Evolutionary conservation across 2,888 invertebrate species (phyloP).

Genomic region (Anorthoa munda): DNA sequence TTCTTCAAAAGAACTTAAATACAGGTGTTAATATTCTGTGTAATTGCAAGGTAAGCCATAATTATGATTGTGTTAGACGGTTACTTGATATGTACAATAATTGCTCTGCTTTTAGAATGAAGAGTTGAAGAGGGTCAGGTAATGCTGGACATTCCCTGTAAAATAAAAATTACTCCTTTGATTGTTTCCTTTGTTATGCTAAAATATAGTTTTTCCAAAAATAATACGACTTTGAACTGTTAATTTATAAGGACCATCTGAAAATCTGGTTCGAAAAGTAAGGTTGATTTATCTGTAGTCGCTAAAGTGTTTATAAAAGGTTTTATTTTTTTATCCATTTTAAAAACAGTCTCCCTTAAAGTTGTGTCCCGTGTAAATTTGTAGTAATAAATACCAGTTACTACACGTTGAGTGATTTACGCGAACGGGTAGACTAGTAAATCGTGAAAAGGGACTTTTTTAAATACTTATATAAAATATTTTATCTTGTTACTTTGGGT

Average conservation of each 20-base stretch:
- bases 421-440: constrained; percentile 18
- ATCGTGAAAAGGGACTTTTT: constrained; percentile 32
- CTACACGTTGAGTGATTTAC: constrained; percentile 49
- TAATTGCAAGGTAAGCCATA: too few species aligned
- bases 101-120: too few species aligned
- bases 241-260: neutral
- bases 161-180: too few species aligned
- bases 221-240: neutral
- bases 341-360: neutral
- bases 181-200: neutral
- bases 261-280: neutral
- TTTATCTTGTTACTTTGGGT: constrained; percentile 15
- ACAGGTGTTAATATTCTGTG: too few species aligned
- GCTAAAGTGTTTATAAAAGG: constrained; percentile 14
- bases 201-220: neutral
- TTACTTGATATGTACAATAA: too few species aligned
- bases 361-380: constrained; percentile 5
- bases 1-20: too few species aligned
- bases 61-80: too few species aligned
- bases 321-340: constrained; percentile 17
- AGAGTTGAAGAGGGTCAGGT: too few species aligned
- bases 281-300: constrained; percentile 19
- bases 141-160: too few species aligned
- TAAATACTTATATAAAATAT: constrained; percentile 17
- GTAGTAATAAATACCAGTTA: constrained; percentile 38